Evolutionary conservation across 2,113 vertebrate species (phyloP).

Genomic region (Rhabdornis inornatus): DNA sequence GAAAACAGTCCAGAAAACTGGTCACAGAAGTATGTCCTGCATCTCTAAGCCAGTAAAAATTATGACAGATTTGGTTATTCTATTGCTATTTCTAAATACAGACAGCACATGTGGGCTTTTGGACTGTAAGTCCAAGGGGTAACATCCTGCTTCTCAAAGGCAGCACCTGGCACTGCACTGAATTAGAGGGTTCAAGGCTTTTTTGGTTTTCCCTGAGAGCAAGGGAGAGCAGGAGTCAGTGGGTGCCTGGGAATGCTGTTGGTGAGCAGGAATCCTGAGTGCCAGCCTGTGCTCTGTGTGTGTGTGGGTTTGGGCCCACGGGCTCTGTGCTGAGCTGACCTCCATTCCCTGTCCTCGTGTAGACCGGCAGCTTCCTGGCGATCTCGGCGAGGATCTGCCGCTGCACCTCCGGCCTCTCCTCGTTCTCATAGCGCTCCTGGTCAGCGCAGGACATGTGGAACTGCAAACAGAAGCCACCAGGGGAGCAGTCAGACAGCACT

Average conservation of each 20-base stretch:
- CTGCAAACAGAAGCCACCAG: constrained; percentile 65
- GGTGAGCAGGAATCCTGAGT: accelerated
- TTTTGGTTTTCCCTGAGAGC: not conserved
- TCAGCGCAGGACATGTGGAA: constrained; percentile 91
- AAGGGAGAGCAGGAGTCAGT: not conserved
- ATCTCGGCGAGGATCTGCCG: constrained; percentile 91
- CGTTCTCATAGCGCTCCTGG: constrained; percentile 91
- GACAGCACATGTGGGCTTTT: not conserved
- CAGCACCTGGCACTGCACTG: not conserved
- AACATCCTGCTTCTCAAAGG: not conserved
- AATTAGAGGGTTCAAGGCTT: not conserved
- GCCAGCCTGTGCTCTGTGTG: accelerated
- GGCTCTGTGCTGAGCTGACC: constrained; percentile 68
- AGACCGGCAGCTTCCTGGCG: constrained; percentile 89
- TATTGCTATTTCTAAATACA: not conserved
- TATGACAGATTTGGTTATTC: not conserved
- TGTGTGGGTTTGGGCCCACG: accelerated
- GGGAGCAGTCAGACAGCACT: not conserved
- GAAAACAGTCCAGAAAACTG: not conserved
- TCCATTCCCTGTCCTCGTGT: constrained; percentile 87
- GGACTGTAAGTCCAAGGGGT: not conserved
- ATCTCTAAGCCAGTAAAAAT: not conserved
- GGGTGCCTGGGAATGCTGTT: accelerated
- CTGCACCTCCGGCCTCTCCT: constrained; percentile 91
- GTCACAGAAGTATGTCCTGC: not conserved